Base-by-base conservation (phyloP, 2,797 vertebrate species). In the Adrianichthys oophorus region DNA sequence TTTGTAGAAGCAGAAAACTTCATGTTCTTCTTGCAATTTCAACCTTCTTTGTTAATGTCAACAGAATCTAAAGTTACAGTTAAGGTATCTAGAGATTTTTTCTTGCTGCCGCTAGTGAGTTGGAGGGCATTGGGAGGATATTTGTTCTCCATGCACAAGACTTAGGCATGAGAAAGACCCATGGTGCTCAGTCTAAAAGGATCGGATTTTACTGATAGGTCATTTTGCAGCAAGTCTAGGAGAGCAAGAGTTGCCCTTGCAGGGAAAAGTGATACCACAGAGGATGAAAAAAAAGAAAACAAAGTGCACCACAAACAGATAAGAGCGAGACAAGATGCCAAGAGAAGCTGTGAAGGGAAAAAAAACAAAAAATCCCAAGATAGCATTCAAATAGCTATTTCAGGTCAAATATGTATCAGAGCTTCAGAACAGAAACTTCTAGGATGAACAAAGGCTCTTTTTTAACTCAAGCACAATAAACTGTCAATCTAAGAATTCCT, bases 141-240 rank as follows among this genome's bases (percentile, higher is more conserved):
- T 75, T 80, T 80, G 76, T 74, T 64, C 72, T 52, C 46, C 53
- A 85, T 81, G 83, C 82, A 61, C 81, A 50, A 83, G 82, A 82
- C 77, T 79, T 86, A 82, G 87, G 85, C 84, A 80, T 82, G 76
- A 75, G 82, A 87, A 86, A 80, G 77, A 77, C 80, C 50, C 41
- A 74, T 49, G 59, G 68, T 77, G 69, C 72, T 83, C 68, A 59
- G 79, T 72, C 84, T 56, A 55, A 84, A 81, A 88, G 81, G 89
- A 92, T 93, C 90, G 71, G 85, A 88, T 93, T 92, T 85, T 87
- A 89, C 90, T 91, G 90, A 92, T 89, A 19, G 82, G 82, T 81
- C 78, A 63, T 73, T 90, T 89, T 79, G 71, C 70, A 74, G 68
- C 60, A 76, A 72, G 76, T 86, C 72, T 71, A 62, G 74, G 72